Evolutionary conservation across 2,113 vertebrate species (phyloP), one percentile per base, ranked within the genome.

Genomic region (Larimichthys crocea): DNA sequence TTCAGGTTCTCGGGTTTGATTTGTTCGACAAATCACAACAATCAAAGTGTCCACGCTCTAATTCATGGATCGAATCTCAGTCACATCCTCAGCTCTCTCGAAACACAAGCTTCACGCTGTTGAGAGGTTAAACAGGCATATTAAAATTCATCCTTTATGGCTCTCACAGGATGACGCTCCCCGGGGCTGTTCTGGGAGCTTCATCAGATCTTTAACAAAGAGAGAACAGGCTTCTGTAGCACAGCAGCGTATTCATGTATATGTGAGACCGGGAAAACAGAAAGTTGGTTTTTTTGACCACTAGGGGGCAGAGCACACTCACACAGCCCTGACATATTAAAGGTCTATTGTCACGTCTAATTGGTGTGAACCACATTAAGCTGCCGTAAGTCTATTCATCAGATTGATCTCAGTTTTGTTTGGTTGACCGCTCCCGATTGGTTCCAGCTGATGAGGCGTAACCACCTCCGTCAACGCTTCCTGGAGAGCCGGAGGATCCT

Each of bases 41-140:
- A 35, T 91, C 79, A 89, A 69, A 49, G 74, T 68, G 71, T 85
- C 72, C 86, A 49, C 88, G 79, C 57, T 90, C 67, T 69, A 88
- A 86, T 90, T 85, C 65, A 22, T 48, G 74, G 74, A 69, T 11
- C 42, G 66, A 68, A 59, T 76, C 80, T 80, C 84, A 31, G 14
- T 89, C 90, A 87, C 87, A 91, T 52, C 52, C 31, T 75, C 77
- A 62, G 87, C 86, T 80, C 46, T 11, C 17, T 48, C 31, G 26
- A 76, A 68, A 74, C 11, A 44, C 17, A 3, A 42, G 56, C 35
- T 53, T 52, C 42, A 2, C 15, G 24, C 53, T 29, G 19, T 12
- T 55, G 75, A 40, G 48, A 68, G 62, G 74, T 71, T 79, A 66
- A 64, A 29, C 57, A 46, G 22, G 68, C 22, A n/a, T 12, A 76